phyloP scores from a whole-genome alignment of 2,113 vertebrate genomes.

The Neoarius graeffei region DNA sequence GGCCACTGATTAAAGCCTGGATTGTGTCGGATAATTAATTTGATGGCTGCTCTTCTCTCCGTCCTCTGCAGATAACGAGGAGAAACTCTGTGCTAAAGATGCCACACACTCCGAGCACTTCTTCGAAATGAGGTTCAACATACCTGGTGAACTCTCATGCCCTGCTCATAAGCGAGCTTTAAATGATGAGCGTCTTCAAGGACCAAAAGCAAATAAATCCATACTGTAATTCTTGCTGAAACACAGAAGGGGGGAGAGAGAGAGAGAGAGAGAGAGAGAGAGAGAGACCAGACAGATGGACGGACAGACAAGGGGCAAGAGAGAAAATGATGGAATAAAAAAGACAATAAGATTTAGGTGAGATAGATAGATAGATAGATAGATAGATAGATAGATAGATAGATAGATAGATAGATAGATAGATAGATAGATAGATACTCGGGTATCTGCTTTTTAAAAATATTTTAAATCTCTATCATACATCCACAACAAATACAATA shows the following conservation, averaged over 20 bases:
- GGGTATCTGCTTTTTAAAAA: not conserved
- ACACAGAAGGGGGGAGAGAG: not conserved
- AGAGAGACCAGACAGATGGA: not conserved
- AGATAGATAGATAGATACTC: no score
- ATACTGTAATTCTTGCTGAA: not conserved
- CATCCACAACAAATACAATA: not conserved
- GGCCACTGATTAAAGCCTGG: constrained; percentile 50
- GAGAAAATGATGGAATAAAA: not conserved
- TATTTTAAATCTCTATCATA: not conserved
- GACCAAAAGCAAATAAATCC: constrained; percentile 26
- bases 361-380: no score
- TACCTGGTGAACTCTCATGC: constrained; percentile 6
- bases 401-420: no score
- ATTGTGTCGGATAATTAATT: constrained; percentile 50
- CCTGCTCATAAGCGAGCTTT: not conserved
- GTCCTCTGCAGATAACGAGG: constrained; percentile 47
- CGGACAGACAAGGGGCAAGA: not conserved
- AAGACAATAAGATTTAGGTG: not conserved
- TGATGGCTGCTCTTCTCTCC: constrained; percentile 44
- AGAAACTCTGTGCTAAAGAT: constrained; percentile 23
- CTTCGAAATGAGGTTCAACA: not conserved
- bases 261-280: not conserved
- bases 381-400: no score
- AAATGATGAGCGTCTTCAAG: not conserved
- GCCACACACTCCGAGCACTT: constrained; percentile 1